phyloP scores from a whole-genome alignment of 2,888 invertebrate genomes.

The Caenorhabditis sinica region DNA sequence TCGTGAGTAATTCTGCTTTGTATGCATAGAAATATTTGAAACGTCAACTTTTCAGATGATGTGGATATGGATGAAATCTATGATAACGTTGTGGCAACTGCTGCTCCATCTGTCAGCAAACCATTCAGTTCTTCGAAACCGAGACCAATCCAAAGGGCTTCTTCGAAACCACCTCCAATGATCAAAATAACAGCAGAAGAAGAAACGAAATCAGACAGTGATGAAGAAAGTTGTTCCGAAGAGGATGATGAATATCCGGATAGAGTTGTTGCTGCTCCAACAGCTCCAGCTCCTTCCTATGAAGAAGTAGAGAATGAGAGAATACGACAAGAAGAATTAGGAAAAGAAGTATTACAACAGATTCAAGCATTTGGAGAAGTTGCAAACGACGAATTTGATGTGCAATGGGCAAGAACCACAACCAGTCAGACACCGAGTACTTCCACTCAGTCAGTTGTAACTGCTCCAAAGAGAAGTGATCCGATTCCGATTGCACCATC shows the following conservation, averaged over 20 bases:
- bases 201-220: slow-evolving; percentile 71
- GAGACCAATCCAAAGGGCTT: slow-evolving; percentile 22
- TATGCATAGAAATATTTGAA: not conserved
- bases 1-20: slow-evolving; percentile 46
- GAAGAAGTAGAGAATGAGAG: slow-evolving; percentile 80
- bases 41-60: slow-evolving; percentile 64
- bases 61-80: slow-evolving; percentile 76
- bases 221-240: slow-evolving; percentile 75
- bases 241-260: slow-evolving; percentile 83
- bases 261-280: slow-evolving; percentile 81
- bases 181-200: slow-evolving; percentile 67
- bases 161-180: slow-evolving; percentile 64
- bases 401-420: slow-evolving; percentile 79
- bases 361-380: slow-evolving; percentile 83
- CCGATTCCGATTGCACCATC: slow-evolving; percentile 59
- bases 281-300: slow-evolving; percentile 75
- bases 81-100: slow-evolving; percentile 59
- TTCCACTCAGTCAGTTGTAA: slow-evolving; percentile 11
- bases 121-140: slow-evolving; percentile 34
- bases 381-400: slow-evolving; percentile 83
- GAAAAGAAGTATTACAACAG: slow-evolving; percentile 76
- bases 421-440: slow-evolving; percentile 3
- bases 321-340: slow-evolving; percentile 75
- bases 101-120: not conserved
- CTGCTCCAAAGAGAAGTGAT: slow-evolving; percentile 45